Conservation (phyloP, 2,797 vertebrate species). For the Macroramphosus scolopax region DNA sequence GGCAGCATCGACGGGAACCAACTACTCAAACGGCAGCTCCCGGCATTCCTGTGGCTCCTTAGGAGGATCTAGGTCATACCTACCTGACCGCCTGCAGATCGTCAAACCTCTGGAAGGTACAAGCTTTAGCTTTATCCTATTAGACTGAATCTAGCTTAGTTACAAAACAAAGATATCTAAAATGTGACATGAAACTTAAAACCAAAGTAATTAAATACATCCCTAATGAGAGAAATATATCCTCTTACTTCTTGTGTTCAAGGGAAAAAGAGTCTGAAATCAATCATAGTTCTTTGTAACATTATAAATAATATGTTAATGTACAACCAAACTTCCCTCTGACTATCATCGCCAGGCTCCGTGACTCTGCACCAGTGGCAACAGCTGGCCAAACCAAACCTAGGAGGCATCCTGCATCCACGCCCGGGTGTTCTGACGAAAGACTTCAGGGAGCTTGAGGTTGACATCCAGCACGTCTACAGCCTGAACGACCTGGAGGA, state of each 20-base stretch:
- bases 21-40: constrained; percentile 81
- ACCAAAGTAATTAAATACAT: too few species aligned
- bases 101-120: constrained; percentile 89
- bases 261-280: too few species aligned
- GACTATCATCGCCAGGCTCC: constrained; percentile 70
- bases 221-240: too few species aligned
- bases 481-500: constrained; percentile 88
- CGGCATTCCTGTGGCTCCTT: constrained; percentile 81
- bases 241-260: too few species aligned
- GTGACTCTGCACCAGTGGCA: constrained; percentile 89
- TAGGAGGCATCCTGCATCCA: constrained; percentile 82
- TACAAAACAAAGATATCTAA: too few species aligned
- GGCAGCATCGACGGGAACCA: constrained; percentile 79
- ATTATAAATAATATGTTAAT: too few species aligned
- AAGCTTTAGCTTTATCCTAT: not conserved
- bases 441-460: constrained; percentile 87
- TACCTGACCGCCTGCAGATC: constrained; percentile 88
- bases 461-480: constrained; percentile 85
- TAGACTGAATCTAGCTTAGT: too few species aligned
- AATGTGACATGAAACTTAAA: too few species aligned
- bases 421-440: constrained; percentile 85
- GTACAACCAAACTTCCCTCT: not conserved
- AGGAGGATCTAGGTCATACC: constrained; percentile 79
- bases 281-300: too few species aligned
- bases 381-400: constrained; percentile 85